These are phyloP conservation scores for Chrysemys picta DNA, from an alignment of 2,113 vertebrate species.

Conservation along the genomic window DNA sequence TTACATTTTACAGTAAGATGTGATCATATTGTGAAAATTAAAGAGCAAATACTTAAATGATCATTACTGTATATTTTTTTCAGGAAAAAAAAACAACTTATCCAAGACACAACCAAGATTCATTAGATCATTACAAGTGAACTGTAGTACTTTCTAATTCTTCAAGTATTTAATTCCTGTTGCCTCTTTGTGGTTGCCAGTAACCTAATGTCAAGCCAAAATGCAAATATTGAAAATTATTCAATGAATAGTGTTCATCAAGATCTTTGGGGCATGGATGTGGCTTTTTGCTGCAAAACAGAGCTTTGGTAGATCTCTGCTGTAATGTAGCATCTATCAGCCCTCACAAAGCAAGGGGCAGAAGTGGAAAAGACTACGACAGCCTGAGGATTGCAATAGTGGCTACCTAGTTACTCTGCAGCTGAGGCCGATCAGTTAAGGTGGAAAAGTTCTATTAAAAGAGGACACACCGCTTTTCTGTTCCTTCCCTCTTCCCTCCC, in stretches of 20 bases:
- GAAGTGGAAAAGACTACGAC: not conserved
- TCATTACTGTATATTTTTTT: not conserved
- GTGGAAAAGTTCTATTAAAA: not conserved
- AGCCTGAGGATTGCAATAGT: not conserved
- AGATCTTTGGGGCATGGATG: not conserved
- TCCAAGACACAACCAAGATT: not conserved
- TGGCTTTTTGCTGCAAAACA: not conserved
- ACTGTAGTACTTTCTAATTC: not conserved
- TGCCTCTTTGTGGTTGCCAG: not conserved
- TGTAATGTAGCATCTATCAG: not conserved
- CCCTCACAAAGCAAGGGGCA: not conserved
- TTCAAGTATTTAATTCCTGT: not conserved
- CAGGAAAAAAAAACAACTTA: not conserved
- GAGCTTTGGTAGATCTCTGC: not conserved
- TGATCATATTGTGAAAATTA: not conserved
- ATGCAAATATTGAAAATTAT: not conserved
- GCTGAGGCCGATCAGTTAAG: not conserved
- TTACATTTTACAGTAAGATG: not conserved
- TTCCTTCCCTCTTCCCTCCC: not conserved
- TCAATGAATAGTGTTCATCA: not conserved
- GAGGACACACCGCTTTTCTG: not conserved
- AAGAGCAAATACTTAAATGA: not conserved
- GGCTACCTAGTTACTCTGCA: not conserved
- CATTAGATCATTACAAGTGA: constrained; percentile 18
- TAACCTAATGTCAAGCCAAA: constrained; percentile 4